These are phyloP conservation scores for Chinchilla lanigera DNA, from an alignment of 2,113 vertebrate species.

Conservation along the genomic window DNA sequence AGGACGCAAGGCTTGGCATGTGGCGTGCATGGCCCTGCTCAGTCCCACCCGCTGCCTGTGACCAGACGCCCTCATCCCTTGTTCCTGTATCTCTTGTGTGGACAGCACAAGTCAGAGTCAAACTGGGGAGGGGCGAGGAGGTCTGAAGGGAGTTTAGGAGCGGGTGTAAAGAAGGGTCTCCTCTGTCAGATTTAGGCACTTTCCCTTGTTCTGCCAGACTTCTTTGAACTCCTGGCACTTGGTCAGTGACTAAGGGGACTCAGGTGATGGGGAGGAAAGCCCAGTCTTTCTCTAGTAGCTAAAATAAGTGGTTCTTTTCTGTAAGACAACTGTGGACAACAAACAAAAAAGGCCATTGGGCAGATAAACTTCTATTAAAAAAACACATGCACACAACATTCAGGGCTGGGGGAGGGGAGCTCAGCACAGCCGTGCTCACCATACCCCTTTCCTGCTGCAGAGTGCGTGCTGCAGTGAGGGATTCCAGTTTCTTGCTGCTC, in stretches of 20 bases:
- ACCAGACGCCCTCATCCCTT: not conserved
- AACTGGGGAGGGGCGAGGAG: not conserved
- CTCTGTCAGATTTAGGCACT: not conserved
- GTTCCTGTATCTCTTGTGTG: not conserved
- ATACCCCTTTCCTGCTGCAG: not conserved
- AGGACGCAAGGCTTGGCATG: not conserved
- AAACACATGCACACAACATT: not conserved
- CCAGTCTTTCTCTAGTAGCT: not conserved
- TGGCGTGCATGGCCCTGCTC: no score
- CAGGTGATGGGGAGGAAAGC: not conserved
- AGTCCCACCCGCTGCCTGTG: not conserved
- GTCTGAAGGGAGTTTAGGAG: not conserved
- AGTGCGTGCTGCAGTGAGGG: not conserved
- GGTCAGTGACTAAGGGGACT: not conserved
- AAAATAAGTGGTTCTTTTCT: not conserved
- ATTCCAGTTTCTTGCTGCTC: slow-evolving; percentile 1
- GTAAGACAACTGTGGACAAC: not conserved
- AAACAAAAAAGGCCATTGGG: not conserved
- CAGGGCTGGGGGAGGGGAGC: not conserved
- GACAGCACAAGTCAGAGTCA: not conserved
- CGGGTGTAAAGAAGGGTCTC: not conserved
- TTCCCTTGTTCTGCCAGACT: not conserved
- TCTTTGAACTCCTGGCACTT: not conserved
- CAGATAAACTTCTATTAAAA: not conserved
- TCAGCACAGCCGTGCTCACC: accelerated